Conservation (phyloP, 2,113 vertebrate genomes). For the Rafetus swinhoei region DNA sequence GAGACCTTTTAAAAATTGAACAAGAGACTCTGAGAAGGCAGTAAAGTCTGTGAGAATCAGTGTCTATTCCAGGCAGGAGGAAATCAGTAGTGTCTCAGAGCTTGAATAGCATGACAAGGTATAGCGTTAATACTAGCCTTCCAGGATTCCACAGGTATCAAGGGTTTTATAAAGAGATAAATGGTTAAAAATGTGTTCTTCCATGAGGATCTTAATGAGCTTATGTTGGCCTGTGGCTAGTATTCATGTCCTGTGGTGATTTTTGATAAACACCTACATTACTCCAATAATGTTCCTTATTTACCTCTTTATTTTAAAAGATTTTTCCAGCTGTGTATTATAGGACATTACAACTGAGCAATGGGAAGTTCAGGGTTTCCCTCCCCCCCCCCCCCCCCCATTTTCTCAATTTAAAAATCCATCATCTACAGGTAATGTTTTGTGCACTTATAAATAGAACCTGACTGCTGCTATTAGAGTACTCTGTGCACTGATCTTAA, state of each 20-base stretch:
- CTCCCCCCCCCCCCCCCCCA: not conserved
- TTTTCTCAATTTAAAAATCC: not conserved
- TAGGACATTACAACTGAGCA: constrained; percentile 46
- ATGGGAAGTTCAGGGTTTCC: not conserved
- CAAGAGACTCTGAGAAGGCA: not conserved
- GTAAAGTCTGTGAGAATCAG: not conserved
- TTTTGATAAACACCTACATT: not conserved
- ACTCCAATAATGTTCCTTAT: constrained; percentile 25
- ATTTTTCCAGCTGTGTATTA: constrained; percentile 41
- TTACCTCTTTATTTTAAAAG: constrained; percentile 25
- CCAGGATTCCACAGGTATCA: rapidly evolving
- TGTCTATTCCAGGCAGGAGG: not conserved
- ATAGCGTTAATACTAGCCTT: not conserved
- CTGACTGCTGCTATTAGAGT: no score
- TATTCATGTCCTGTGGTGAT: not conserved
- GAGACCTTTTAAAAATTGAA: not conserved
- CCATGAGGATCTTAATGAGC: not conserved
- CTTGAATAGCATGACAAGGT: not conserved
- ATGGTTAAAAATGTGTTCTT: not conserved
- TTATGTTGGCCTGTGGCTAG: not conserved
- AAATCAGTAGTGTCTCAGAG: not conserved
- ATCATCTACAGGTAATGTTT: not conserved
- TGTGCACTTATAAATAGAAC: no score
- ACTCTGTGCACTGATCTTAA: no score
- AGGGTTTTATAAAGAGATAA: not conserved